Percentiles rank a stretch among this genome's conserved stretches.
Conservation (phyloP, 2,888 invertebrate species). For the Scaptomyza flava region DNA sequence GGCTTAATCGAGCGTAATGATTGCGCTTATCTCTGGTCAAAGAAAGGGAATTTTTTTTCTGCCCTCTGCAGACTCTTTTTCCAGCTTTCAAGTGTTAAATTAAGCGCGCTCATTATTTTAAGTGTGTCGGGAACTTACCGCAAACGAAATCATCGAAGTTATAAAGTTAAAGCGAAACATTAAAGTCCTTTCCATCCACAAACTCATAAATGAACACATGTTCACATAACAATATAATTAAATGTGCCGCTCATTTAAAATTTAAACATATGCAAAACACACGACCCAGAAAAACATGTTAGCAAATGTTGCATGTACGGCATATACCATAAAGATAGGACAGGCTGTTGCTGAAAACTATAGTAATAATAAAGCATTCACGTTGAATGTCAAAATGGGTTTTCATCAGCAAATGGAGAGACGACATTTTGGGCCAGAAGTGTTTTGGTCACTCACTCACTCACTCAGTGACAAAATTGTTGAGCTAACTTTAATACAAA, state of each 20-base stretch:
- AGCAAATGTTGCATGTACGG: slow-evolving; percentile 42
- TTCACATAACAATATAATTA: slow-evolving; percentile 73
- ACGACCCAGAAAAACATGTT: slow-evolving; percentile 17
- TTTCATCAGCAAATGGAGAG: slow-evolving; percentile 48
- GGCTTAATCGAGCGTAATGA: slow-evolving; percentile 76
- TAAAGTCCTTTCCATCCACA: slow-evolving; percentile 26
- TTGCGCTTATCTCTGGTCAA: slow-evolving; percentile 68
- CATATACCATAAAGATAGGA: not conserved
- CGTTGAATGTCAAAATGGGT: slow-evolving; percentile 72
- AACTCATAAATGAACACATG: slow-evolving; percentile 70
- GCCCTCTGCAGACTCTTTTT: not conserved
- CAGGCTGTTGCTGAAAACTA: slow-evolving; percentile 51
- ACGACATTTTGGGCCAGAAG: slow-evolving; percentile 45
- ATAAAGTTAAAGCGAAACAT: slow-evolving; percentile 28
- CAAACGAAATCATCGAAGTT: slow-evolving; percentile 1
- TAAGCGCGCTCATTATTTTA: slow-evolving; percentile 77
- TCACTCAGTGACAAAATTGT: slow-evolving; percentile 4
- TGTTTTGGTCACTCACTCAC: slow-evolving; percentile 64
- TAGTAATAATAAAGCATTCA: slow-evolving; percentile 78
- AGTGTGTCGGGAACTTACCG: slow-evolving; percentile 51
- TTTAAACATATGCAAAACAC: slow-evolving; percentile 60
- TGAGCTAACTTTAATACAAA: slow-evolving; percentile 16
- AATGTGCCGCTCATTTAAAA: slow-evolving; percentile 74
- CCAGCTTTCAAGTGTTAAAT: slow-evolving; percentile 68
- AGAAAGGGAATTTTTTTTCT: slow-evolving; percentile 25